phyloP scores from a whole-genome alignment of 2,888 invertebrate genomes.

The Chrysodeixis includens region DNA sequence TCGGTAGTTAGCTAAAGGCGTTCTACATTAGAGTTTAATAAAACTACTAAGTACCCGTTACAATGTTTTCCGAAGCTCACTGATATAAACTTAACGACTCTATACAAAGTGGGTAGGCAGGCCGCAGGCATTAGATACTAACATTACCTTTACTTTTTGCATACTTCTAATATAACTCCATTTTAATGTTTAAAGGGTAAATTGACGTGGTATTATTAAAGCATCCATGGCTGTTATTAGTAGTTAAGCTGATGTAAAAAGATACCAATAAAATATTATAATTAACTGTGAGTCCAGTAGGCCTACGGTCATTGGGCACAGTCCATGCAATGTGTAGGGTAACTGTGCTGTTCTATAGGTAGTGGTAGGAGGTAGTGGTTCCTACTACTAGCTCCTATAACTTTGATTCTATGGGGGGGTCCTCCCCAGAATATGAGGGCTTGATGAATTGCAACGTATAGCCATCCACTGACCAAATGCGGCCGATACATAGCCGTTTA shows the following conservation, averaged over 20 bases:
- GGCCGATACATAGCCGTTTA: too few relatives aligned
- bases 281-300: too few relatives aligned
- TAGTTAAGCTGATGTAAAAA: neutral
- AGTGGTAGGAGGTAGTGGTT: too few relatives aligned
- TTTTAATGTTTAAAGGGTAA: neutral
- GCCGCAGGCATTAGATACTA: neutral
- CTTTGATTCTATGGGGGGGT: too few relatives aligned
- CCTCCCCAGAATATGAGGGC: too few relatives aligned
- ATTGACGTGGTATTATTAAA: neutral
- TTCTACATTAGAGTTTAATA: neutral
- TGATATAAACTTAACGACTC: conserved; percentile 9
- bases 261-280: neutral
- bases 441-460: too few relatives aligned
- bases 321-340: too few relatives aligned
- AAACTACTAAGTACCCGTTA: neutral
- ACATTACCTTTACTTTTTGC: neutral
- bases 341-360: too few relatives aligned
- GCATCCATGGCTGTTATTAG: neutral
- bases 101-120: conserved; percentile 1
- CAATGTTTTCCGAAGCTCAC: neutral
- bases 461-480: too few relatives aligned
- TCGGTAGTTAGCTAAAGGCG: neutral
- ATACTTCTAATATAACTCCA: neutral
- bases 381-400: too few relatives aligned
- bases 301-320: too few relatives aligned